Base-by-base conservation (phyloP, 2,888 invertebrate species). In the Heteropelma amictum region DNA sequence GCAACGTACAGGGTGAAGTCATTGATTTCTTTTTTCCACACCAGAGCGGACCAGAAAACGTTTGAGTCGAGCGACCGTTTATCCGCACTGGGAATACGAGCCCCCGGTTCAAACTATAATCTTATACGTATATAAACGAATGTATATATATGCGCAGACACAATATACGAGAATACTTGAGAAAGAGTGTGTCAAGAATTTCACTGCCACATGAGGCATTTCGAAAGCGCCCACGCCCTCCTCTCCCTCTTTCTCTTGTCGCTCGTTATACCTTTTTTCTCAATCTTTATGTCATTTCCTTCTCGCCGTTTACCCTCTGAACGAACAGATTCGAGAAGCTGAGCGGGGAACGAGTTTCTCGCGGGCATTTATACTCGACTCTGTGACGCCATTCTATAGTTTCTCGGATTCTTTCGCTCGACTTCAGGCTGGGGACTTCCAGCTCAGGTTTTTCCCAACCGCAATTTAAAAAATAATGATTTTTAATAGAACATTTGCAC, bases 181-280 rank as follows among this genome's bases (percentile, higher is more conserved):
- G 54, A 61, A 53, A 60, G 56, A 63, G 42, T 51, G 63, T 58
- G 49, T 58, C 33, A 54, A 67, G 72, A 72, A 67, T 60, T 72
- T 61, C 45, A 54, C 47, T 45, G 60, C 47, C 33, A 60, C 42
- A 38, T 26, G 68, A 28, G 47, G 23, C 61, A 68, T 68, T 56
- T 63, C 49, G 47, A 61, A 56, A 67, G 68, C 68, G 60, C 72
- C 72, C 47, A 72, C 73, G 42, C n/a, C n/a, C n/a, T n/a, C n/a
- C 58, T 54, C 54, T 38, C 10, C 47, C 58, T 45, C 58, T 6
- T 26, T 38, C 30, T 38, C 19, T 40, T 42, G 30, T 53, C 61
- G 47, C 30, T n/a, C n/a, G n/a, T 35, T 33, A 23, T 49, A 10
- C 38, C 19, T 21, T 45, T 61, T 61, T 60, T 35, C 40, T 53